Evolutionary conservation across 2,797 vertebrate genomes (phyloP).

Genomic region (Tragopan temminckii): DNA sequence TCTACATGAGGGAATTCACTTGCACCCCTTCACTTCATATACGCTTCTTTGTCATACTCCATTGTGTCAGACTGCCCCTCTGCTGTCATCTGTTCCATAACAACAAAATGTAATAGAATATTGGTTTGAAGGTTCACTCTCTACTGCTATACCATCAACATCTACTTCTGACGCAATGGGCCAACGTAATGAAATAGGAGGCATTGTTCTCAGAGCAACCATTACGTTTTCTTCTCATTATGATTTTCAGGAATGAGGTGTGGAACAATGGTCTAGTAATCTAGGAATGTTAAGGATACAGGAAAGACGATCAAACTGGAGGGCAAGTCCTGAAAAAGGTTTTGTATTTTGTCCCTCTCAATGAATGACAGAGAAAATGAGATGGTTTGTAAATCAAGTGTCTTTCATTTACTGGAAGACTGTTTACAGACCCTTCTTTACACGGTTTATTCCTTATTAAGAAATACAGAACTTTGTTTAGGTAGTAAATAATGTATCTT

Average conservation of each 20-base stretch:
- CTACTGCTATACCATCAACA: no score
- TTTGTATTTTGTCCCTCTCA: neutral
- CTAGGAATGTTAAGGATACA: neutral
- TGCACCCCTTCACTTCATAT: no score
- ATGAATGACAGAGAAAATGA: neutral
- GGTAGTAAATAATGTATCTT: neutral
- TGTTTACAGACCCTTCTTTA: neutral
- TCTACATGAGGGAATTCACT: no score
- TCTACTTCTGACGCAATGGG: no score
- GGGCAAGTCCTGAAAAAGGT: accelerated
- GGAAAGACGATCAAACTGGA: neutral
- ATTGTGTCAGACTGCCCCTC: no score
- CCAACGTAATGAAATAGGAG: no score
- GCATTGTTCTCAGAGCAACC: no score
- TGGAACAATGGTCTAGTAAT: neutral
- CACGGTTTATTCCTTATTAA: neutral
- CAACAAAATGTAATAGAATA: no score
- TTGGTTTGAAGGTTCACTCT: no score
- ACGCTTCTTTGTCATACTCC: no score
- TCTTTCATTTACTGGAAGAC: neutral
- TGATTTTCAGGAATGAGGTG: neutral
- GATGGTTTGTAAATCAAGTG: neutral
- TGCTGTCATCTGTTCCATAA: no score
- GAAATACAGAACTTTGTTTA: neutral
- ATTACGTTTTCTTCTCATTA: neutral